Base-by-base conservation (phyloP, 2,113 vertebrate species). In the Nibea coibor region DNA sequence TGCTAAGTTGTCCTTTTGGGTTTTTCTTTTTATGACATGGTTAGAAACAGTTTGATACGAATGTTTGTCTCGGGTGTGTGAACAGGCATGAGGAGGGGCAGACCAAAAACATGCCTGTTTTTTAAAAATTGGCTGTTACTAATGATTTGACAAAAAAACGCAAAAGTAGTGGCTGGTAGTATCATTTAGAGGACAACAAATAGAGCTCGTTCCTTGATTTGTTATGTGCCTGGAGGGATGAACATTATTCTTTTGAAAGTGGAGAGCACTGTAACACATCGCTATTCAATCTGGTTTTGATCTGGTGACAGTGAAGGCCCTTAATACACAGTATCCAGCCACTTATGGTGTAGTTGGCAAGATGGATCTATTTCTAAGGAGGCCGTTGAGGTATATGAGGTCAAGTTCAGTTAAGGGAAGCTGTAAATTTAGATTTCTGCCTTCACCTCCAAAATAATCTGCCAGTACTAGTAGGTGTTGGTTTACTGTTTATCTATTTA, bases 1-100 rank as follows among this genome's bases (percentile, higher is more conserved):
- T 16, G 26, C 10, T 48, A 62, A 15, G 6, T 62, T 31, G 26
- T 39, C 26, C 31, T 26, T 19, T 28, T 42, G 16, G 28, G 28
- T 58, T 78, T 26, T 42, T 8, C 9, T 62, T 69, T 50, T 43
- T 53, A 62, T 59, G 7, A 61, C 70, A 78, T 70, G 47, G 62
- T 70, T 54, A 65, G 12, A 24, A 42, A 61, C 47, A 61, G 8
- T 43, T 54, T 8, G 56, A 19, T 63, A 73, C 22, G 62, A 43
- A 53, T 62, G 31, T 58, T 74, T 48, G 26, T 48, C n/a, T 69
- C 42, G 1, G 17, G 14, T 63, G 72, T 63, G 64, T 70, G 48
- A 56, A 54, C 63, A 47, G 26, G 26, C 57, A 69, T 39, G 16
- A 42, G 72, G 15, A 70, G n/a, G n/a, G 17, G n/a, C 16, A 11